Evolutionary conservation across 1,140 invertebrate genomes (phyloP).

Genomic region (Cataglyphis hispanica): DNA sequence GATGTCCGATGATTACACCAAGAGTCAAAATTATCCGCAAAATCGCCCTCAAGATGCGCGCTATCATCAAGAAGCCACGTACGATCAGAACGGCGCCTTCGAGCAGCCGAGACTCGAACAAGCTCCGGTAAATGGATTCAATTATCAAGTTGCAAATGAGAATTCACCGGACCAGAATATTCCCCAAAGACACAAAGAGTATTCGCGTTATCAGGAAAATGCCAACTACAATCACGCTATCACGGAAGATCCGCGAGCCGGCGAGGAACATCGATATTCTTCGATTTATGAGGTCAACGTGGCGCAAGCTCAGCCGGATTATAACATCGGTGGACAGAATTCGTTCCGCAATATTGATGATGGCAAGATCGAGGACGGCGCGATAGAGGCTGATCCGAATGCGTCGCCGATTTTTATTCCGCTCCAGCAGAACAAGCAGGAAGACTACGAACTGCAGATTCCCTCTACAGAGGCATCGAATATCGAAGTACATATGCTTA

Average conservation of each 20-base stretch:
- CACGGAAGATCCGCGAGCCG: conserved; percentile 66
- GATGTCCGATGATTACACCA: conserved; percentile 71
- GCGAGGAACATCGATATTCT: conserved; percentile 70
- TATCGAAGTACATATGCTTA: conserved; percentile 71
- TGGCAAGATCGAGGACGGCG: conserved; percentile 52
- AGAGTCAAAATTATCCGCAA: conserved; percentile 72
- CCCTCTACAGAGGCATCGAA: conserved; percentile 56
- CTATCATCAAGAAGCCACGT: conserved; percentile 56
- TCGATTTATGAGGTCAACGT: conserved; percentile 64
- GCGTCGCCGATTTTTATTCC: conserved; percentile 72
- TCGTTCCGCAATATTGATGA: conserved; percentile 53
- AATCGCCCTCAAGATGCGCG: conserved; percentile 61
- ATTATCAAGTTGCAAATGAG: conserved; percentile 78
- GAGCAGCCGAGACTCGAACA: conserved; percentile 74
- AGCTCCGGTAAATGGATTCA: conserved; percentile 81
- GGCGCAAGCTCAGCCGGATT: conserved; percentile 60
- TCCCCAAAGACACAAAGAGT: conserved; percentile 68
- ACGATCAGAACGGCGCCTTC: conserved; percentile 56
- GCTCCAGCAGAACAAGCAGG: conserved; percentile 74
- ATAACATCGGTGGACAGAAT: conserved; percentile 39
- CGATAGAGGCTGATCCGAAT: conserved; percentile 44
- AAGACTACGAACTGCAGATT: conserved; percentile 70
- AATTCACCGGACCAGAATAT: conserved; percentile 41
- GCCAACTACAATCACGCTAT: conserved; percentile 71
- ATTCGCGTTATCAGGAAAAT: conserved; percentile 76